Base-by-base conservation (phyloP, 2,113 vertebrate genomes). In the Tachuris rubrigastra region DNA sequence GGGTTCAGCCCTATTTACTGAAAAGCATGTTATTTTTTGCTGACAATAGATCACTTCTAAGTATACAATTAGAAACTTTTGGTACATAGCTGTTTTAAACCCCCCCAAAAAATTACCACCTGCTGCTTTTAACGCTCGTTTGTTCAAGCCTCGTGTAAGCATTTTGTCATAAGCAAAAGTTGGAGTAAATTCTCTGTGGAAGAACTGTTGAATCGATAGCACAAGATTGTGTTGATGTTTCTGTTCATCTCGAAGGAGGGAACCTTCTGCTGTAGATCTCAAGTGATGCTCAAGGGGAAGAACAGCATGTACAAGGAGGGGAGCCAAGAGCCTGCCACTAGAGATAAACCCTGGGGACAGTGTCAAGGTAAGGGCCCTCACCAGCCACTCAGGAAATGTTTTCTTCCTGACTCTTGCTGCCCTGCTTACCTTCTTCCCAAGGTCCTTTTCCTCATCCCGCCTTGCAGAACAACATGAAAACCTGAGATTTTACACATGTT, bases 251-350 rank as follows among this genome's bases (percentile, higher is more conserved):
- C 63, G 69, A 92, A 85, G 77, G 39, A 71, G 28, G 35, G 24
- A 78, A 47, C 30, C 66, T 77, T 58, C 81, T 94, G 76, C 52
- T 42, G 44, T 46, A 87, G 42, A 31, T 90, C 60, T 89, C 19
- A 90, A 92, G 76, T 60, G 80, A 92, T 59, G 91, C 84, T 95
- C 35, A 13, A 71, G 56, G 31, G 28, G 60, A 84, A 65, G 82
- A 92, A 74, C 60, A 87, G 72, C 37, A 52, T 0, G 1, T 72
- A n/a, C 8, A 1, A 73, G 83, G 49, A 75, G 50, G 37, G 93
- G 42, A 92, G 16, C 39, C 76, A 74, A 82, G 60, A 84, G 63
- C 46, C 68, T 78, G 27, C 39, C 76, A 28, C 72, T 71, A 25
- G 76, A 71, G 88, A 95, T 82, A 55, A 95, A n/a, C 22, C 35